A percentile compares a stretch with the other conserved stretches of the same genome.
These are phyloP conservation scores for Tadarida brasiliensis DNA, from an alignment of 2,797 vertebrate species.

Conservation along the genomic window DNA sequence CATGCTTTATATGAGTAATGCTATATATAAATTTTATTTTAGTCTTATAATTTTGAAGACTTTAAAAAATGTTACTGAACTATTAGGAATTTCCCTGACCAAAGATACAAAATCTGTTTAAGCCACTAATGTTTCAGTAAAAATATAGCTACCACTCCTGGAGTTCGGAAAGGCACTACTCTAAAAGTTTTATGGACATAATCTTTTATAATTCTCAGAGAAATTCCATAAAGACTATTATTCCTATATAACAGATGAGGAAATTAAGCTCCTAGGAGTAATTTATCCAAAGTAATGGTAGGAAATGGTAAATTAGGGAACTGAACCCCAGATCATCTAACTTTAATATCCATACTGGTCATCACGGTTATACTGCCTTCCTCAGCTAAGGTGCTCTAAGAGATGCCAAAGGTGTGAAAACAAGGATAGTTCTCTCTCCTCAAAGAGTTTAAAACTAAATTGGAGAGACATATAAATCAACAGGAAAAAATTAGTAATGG, in stretches of 20 bases:
- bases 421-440: background rate
- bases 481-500: conserved; percentile 4
- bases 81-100: background rate
- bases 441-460: conserved; percentile 33
- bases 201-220: conserved; percentile 35
- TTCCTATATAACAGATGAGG: background rate
- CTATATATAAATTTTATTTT: conserved; percentile 8
- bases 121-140: conserved; percentile 13
- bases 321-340: conserved; percentile 14
- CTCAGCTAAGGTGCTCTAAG: background rate
- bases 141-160: conserved; percentile 2
- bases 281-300: background rate
- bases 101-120: conserved; percentile 10
- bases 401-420: background rate
- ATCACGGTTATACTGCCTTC: background rate
- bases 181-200: conserved; percentile 29
- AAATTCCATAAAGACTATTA: conserved; percentile 23
- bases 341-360: background rate
- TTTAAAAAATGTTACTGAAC: background rate
- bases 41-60: background rate
- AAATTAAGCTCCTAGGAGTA: conserved; percentile 25
- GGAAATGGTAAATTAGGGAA: conserved; percentile 15
- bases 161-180: conserved; percentile 14
- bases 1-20: background rate
- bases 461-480: background rate